A percentile compares a stretch with the other conserved stretches of the same genome.
Conservation (phyloP, 2,797 vertebrate genomes). For the Psittacula echo region DNA sequence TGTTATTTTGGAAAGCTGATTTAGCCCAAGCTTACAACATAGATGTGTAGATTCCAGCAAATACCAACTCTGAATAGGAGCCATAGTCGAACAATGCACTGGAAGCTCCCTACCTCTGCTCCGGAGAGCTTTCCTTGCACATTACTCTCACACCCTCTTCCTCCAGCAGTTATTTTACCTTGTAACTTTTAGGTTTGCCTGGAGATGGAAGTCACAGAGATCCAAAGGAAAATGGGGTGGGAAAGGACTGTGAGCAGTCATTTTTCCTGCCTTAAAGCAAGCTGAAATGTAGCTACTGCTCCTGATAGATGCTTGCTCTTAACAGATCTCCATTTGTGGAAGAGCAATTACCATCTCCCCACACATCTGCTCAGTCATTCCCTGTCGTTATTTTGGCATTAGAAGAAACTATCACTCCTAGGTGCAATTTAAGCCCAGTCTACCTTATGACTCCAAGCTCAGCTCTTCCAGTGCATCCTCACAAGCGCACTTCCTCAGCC, state of each 20-base stretch:
- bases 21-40: neutral
- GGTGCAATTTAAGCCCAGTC: neutral
- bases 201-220: neutral
- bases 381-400: neutral
- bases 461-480: neutral
- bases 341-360: neutral
- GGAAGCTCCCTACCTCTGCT: neutral
- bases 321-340: neutral
- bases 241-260: neutral
- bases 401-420: neutral
- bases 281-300: neutral
- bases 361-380: neutral
- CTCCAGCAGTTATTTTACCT: neutral
- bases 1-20: neutral
- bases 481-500: neutral
- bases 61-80: neutral
- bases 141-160: neutral
- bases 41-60: neutral
- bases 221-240: neutral
- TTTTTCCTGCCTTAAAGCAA: neutral
- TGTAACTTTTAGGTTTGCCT: neutral
- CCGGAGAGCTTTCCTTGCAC: neutral
- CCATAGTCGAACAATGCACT: fast-evolving
- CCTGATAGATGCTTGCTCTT: neutral
- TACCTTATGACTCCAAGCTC: neutral